Conservation (phyloP, 2,113 vertebrate species). For the Leptobrachium leishanense region DNA sequence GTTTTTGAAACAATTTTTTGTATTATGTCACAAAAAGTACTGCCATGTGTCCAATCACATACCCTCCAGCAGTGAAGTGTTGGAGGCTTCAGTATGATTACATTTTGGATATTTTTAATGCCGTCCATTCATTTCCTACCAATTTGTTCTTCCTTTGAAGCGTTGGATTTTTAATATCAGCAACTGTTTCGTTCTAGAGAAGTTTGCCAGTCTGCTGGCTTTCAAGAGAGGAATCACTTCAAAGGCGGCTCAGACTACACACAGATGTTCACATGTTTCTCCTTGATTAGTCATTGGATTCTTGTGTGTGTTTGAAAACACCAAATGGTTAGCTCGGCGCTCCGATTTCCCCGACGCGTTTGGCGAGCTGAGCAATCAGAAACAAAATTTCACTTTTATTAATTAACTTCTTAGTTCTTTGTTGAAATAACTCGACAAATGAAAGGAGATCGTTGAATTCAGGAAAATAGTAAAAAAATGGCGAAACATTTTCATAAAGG, state of each 20-base stretch:
- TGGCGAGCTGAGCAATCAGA: conserved; percentile 20
- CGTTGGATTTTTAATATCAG: conserved; percentile 33
- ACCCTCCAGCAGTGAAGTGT: neutral
- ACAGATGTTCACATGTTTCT: conserved; percentile 44
- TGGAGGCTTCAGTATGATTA: conserved; percentile 26
- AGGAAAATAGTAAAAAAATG: too few relatives aligned
- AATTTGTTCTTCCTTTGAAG: conserved; percentile 42
- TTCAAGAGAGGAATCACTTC: conserved; percentile 45
- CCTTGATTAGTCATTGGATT: conserved; percentile 45
- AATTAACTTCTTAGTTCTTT: neutral
- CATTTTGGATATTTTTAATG: conserved; percentile 19
- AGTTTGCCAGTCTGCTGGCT: conserved; percentile 41
- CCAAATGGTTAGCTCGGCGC: conserved; percentile 39
- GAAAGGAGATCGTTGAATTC: neutral
- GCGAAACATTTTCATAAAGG: too few relatives aligned
- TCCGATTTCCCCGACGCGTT: neutral
- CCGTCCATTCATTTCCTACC: conserved; percentile 28
- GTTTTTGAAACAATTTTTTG: too few relatives aligned
- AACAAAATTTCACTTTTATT: neutral
- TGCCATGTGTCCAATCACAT: conserved; percentile 1
- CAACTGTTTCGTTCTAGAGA: conserved; percentile 32
- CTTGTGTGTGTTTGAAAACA: conserved; percentile 43
- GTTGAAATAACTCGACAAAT: neutral
- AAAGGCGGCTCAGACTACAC: conserved; percentile 41
- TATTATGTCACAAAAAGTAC: neutral